phyloP scores from a whole-genome alignment of 1,140 invertebrate genomes.

The Neodiprion pinetum region DNA sequence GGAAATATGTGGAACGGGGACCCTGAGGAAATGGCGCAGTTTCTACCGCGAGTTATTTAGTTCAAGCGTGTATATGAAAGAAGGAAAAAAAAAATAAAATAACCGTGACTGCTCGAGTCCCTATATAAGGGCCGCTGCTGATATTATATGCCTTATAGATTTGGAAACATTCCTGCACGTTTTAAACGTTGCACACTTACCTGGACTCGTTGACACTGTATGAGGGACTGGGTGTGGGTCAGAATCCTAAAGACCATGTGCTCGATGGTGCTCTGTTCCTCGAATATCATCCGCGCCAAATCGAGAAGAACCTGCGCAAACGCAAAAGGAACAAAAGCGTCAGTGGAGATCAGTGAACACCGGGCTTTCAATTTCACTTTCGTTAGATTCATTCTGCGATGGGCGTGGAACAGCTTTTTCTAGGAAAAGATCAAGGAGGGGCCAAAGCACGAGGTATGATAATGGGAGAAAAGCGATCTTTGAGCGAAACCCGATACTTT shows the following conservation, averaged over 20 bases:
- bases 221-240: conserved; percentile 91
- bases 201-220: conserved; percentile 93
- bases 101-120: too few relatives aligned
- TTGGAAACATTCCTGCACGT: too few relatives aligned
- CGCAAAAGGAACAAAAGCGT: conserved; percentile 15
- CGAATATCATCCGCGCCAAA: conserved; percentile 94
- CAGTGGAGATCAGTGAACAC: background rate
- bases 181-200: conserved; percentile 56
- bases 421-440: conserved; percentile 2
- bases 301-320: conserved; percentile 81
- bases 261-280: conserved; percentile 96
- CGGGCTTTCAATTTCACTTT: background rate
- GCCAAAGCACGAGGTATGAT: conserved; percentile 28
- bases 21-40: background rate
- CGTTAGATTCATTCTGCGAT: too few relatives aligned
- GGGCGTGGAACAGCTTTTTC: too few relatives aligned
- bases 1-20: background rate
- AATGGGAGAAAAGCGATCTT: background rate
- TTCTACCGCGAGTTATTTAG: background rate
- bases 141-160: too few relatives aligned
- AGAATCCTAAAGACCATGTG: conserved; percentile 94
- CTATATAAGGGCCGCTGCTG: too few relatives aligned
- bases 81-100: too few relatives aligned
- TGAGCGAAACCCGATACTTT: background rate
- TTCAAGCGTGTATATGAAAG: too few relatives aligned